phyloP scores from a whole-genome alignment of 2,113 vertebrate species.

The Gambusia affinis region DNA sequence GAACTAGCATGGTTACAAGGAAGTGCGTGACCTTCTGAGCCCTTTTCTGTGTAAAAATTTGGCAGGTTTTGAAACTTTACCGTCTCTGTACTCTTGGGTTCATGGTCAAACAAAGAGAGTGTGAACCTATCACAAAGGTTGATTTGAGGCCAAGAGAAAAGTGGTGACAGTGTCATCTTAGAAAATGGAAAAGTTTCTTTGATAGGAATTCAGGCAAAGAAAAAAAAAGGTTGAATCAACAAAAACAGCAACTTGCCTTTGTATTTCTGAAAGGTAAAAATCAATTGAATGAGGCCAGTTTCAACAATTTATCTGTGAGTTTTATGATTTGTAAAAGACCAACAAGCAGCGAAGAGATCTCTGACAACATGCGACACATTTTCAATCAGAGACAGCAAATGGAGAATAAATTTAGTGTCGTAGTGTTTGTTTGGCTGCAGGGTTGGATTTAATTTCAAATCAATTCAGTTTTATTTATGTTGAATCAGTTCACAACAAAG shows the following conservation, averaged over 20 bases:
- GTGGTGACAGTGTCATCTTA: slow-evolving; percentile 30
- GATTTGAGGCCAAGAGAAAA: slow-evolving; percentile 38
- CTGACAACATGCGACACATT: not conserved
- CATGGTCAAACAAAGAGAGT: slow-evolving; percentile 1
- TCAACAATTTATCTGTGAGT: not conserved
- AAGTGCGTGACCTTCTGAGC: slow-evolving; percentile 49
- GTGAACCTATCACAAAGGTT: slow-evolving; percentile 30
- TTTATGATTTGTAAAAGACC: not conserved
- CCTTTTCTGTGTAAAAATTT: slow-evolving; percentile 22
- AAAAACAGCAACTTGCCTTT: not conserved
- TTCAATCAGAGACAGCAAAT: not conserved
- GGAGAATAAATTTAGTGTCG: not conserved
- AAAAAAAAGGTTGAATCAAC: not conserved
- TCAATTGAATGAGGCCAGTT: not conserved
- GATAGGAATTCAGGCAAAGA: not conserved
- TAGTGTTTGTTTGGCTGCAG: not conserved
- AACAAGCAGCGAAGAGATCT: not conserved
- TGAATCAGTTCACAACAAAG: not conserved
- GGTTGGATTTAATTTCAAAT: not conserved
- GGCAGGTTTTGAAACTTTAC: slow-evolving; percentile 37
- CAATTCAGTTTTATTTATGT: not conserved
- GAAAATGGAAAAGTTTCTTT: slow-evolving; percentile 4
- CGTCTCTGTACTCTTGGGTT: slow-evolving; percentile 15
- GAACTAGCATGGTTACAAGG: slow-evolving; percentile 53
- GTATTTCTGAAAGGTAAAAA: not conserved